A percentile compares a stretch with the other conserved stretches of the same genome.
phyloP scores from a whole-genome alignment of 2,797 vertebrate genomes.

The Alectoris magna region DNA sequence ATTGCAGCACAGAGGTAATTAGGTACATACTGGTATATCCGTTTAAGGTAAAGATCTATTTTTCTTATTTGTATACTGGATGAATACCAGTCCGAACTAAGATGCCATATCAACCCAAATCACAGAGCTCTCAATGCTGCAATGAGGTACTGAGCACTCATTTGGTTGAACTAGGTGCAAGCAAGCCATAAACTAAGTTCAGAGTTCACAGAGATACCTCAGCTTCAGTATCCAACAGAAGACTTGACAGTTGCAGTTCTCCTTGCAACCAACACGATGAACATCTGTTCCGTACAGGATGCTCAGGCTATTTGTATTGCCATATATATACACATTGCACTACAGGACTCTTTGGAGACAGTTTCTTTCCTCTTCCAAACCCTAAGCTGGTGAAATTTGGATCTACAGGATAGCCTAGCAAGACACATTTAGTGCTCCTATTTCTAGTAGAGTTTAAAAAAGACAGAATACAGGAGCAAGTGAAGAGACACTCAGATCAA shows the following conservation, averaged over 20 bases:
- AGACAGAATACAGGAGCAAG: neutral
- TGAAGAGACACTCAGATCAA: neutral
- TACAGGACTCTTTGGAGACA: neutral
- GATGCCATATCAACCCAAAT: neutral
- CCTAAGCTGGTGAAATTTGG: neutral
- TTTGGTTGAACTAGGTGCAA: neutral
- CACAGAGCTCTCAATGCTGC: neutral
- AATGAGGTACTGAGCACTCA: neutral
- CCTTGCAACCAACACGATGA: neutral
- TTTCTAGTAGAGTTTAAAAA: neutral
- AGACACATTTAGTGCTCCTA: neutral
- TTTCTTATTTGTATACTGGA: neutral
- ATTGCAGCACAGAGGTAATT: neutral
- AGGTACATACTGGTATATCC: neutral
- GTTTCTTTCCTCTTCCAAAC: neutral
- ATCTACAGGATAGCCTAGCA: neutral
- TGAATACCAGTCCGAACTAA: neutral
- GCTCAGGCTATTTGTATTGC: neutral
- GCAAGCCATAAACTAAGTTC: neutral
- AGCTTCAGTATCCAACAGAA: neutral
- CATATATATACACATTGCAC: neutral
- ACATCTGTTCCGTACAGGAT: neutral
- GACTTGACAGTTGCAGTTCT: neutral
- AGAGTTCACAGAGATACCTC: neutral
- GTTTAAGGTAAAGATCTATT: neutral